phyloP scores from a whole-genome alignment of 1,140 invertebrate species.

The Anoplolepis gracilipes region DNA sequence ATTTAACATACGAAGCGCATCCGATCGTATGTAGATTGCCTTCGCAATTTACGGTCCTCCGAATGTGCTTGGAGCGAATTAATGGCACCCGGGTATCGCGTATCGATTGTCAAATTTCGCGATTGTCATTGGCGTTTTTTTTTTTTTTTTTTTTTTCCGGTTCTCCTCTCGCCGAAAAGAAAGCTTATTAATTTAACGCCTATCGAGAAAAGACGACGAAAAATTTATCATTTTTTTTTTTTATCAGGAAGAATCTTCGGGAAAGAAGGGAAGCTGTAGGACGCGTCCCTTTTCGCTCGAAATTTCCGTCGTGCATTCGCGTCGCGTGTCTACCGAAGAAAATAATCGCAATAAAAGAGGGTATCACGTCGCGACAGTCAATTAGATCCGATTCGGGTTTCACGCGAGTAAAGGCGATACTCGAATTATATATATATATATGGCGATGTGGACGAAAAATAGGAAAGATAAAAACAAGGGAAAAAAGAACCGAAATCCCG shows the following conservation, averaged over 20 bases:
- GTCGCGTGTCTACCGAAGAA: constrained; percentile 7
- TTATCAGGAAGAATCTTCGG: background rate
- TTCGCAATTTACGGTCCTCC: background rate
- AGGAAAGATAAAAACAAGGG: background rate
- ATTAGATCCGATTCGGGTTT: constrained; percentile 69
- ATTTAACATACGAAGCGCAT: constrained; percentile 34
- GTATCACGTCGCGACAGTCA: constrained; percentile 65
- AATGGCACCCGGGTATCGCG: no score
- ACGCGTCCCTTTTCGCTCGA: constrained; percentile 26
- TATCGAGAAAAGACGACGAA: background rate
- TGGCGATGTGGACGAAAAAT: constrained; percentile 2
- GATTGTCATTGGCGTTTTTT: constrained; percentile 3
- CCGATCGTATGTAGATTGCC: background rate
- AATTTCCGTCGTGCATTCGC: constrained; percentile 46
- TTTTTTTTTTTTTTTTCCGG: no score
- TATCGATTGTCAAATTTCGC: background rate
- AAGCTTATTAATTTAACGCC: background rate
- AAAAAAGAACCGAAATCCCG: constrained; percentile 50
- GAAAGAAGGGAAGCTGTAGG: background rate
- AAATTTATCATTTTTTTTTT: background rate
- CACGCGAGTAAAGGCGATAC: constrained; percentile 19
- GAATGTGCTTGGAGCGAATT: background rate
- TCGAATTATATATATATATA: background rate
- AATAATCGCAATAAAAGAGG: constrained; percentile 51
- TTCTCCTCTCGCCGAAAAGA: constrained; percentile 1